Evolutionary conservation across 2,797 vertebrate species (phyloP).

Genomic region (Anolis apletophallus): DNA sequence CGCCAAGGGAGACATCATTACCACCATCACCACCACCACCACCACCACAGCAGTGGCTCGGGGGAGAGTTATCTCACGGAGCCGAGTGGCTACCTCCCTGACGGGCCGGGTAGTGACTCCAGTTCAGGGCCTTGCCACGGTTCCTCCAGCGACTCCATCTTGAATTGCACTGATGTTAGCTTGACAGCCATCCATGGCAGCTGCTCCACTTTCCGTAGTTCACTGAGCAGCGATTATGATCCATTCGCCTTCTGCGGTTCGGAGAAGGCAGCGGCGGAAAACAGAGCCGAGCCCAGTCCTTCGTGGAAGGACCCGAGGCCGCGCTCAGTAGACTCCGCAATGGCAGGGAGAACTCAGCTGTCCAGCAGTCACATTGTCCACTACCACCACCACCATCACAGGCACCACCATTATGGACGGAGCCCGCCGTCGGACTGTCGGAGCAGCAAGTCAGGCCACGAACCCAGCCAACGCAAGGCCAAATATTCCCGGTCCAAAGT

Average conservation of each 20-base stretch:
- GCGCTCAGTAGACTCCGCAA: constrained; percentile 85
- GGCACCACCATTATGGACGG: constrained; percentile 91
- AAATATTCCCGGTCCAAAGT: constrained; percentile 65
- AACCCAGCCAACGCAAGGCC: constrained; percentile 73
- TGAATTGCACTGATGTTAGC: constrained; percentile 95
- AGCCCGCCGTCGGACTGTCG: constrained; percentile 41
- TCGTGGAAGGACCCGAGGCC: constrained; percentile 76
- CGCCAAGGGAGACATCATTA: constrained; percentile 82
- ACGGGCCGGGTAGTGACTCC: constrained; percentile 95
- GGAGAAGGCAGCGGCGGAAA: constrained; percentile 57
- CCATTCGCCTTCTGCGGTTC: constrained; percentile 90
- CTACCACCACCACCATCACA: constrained; percentile 96
- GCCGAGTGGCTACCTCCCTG: constrained; percentile 93
- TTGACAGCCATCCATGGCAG: constrained; percentile 95
- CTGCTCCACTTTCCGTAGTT: constrained; percentile 97
- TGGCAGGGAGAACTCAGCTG: constrained; percentile 68
- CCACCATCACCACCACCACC: constrained; percentile 73
- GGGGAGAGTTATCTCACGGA: constrained; percentile 93
- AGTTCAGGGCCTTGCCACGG: constrained; percentile 96
- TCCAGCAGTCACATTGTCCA: constrained; percentile 87
- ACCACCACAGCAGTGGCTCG: constrained; percentile 89
- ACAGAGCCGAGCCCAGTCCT: constrained; percentile 46
- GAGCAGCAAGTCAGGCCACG: constrained; percentile 56
- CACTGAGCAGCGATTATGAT: constrained; percentile 96
- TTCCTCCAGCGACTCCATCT: constrained; percentile 95